Percentiles rank a stretch among this genome's conserved stretches.
These are phyloP conservation scores for Schrankia costaestrigalis DNA, from an alignment of 2,888 invertebrate genomes.

Conservation along the genomic window DNA sequence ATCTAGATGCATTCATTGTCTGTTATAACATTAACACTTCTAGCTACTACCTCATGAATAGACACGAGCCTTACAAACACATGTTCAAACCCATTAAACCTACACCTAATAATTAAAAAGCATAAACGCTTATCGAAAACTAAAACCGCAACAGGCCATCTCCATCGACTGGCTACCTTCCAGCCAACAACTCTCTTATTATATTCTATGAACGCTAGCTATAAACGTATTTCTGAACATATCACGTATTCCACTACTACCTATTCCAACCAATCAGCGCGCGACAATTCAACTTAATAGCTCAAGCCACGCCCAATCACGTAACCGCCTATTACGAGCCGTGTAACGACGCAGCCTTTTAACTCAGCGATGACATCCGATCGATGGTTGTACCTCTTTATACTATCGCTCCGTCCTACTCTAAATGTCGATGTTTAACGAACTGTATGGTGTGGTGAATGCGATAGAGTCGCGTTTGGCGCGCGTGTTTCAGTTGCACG, in stretches of 20 bases:
- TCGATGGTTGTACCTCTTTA: conserved; percentile 50
- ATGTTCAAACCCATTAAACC: conserved; percentile 54
- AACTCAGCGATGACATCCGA: conserved; percentile 75
- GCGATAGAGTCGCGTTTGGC: conserved; percentile 77
- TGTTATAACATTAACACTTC: no score
- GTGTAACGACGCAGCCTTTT: conserved; percentile 80
- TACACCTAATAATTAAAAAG: conserved; percentile 66
- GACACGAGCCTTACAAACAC: conserved; percentile 9
- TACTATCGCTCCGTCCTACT: conserved; percentile 53
- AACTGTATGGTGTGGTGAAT: conserved; percentile 57
- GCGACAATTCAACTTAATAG: conserved; percentile 80
- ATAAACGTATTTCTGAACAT: conserved; percentile 80
- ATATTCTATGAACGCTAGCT: conserved; percentile 77
- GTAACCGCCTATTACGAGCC: conserved; percentile 80
- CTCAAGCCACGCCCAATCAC: conserved; percentile 78
- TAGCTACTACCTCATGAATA: no score
- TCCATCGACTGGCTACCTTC: conserved; percentile 65
- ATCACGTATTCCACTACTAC: conserved; percentile 79
- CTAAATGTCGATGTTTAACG: conserved; percentile 53
- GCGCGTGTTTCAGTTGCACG: conserved; percentile 80
- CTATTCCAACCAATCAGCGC: conserved; percentile 80
- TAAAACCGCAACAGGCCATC: conserved; percentile 64
- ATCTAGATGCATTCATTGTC: no score
- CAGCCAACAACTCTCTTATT: conserved; percentile 77
- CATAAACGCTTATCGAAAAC: conserved; percentile 63